A percentile compares a stretch with the other conserved stretches of the same genome.
Conservation (phyloP, 2,797 vertebrate genomes). For the Rhinogobio ventralis region DNA sequence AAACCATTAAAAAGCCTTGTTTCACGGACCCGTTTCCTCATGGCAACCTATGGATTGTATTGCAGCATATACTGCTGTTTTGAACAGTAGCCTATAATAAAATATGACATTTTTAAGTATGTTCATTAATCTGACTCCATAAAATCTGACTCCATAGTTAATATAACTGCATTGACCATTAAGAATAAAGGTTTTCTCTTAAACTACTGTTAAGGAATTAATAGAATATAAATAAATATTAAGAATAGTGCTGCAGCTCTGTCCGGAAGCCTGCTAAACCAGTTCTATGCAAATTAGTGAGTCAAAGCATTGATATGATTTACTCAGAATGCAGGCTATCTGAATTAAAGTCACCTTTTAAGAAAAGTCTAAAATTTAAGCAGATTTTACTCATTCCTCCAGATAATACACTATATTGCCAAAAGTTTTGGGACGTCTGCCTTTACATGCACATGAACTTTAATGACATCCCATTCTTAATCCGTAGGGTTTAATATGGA, state of each 20-base stretch:
- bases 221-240: constrained; percentile 8
- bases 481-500: no score
- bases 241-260: background rate
- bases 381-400: background rate
- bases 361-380: background rate
- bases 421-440: no score
- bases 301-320: constrained; percentile 6
- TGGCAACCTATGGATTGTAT: background rate
- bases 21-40: background rate
- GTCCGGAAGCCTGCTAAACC: constrained; percentile 10
- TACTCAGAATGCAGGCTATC: background rate
- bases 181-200: constrained; percentile 1
- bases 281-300: constrained; percentile 2
- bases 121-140: constrained; percentile 23
- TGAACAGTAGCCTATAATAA: background rate
- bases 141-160: constrained; percentile 14
- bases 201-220: background rate
- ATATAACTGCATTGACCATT: background rate
- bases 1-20: constrained; percentile 6
- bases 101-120: background rate
- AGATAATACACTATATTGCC: background rate
- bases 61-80: constrained; percentile 5
- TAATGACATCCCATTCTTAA: no score
- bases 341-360: background rate
- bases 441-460: no score